Evolutionary conservation across 2,113 vertebrate genomes (phyloP).

Genomic region (Rattus norvegicus): GRCr8 NC_086020.1:81729001-81729500

Average conservation of each 20-base stretch:
- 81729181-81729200: fast-evolving
- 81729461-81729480: background rate
- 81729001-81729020: fast-evolving
- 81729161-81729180: background rate
- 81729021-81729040: background rate
- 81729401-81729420: background rate
- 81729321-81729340: background rate
- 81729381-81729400: background rate
- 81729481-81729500: background rate
- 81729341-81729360: background rate
- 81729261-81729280: background rate
- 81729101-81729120: background rate
- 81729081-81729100: background rate
- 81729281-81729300: background rate
- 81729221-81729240: background rate
- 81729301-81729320: background rate
- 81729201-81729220: background rate
- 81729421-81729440: background rate
- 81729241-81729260: no score
- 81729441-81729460: background rate
- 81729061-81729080: background rate
- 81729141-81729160: background rate
- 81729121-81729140: background rate
- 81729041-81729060: background rate
- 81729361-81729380: background rate